Evolutionary conservation across 2,888 invertebrate genomes (phyloP), one percentile per base, ranked within the genome.

Genomic region (Synergus laeviventris): DNA sequence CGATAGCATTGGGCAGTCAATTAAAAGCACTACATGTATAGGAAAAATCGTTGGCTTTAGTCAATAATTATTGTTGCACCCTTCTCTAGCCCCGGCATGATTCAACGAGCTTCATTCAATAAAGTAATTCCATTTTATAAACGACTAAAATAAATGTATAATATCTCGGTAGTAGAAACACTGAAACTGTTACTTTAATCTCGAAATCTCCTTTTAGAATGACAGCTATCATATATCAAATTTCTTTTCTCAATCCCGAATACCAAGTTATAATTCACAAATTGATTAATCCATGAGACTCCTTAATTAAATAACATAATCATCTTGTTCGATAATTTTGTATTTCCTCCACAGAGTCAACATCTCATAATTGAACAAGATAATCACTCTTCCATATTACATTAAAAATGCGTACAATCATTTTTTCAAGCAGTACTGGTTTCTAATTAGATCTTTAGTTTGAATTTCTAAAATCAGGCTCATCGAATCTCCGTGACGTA

Each of bases 41-140:
- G 66, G n/a, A 16, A 66, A 70, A n/a, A 31, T 45, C 31, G 16
- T 31, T 11, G 24, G 31, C 49, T 16, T 31, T 24, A 42, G 21
- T 18, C 66, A 42, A 18, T 66, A 24, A 31, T 45, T 21, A 70
- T 31, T 70, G 64, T 70, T 70, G 24, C 70, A 70, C 49, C 70
- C 45, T 24, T 8, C 24, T 49, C 16, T 11, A 70, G 70, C 45
- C 70, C 70, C 70, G 70, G 70, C 45, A 45, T 70, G 2, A 70
- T 70, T 70, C 42, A 70, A 70, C 31, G 64, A 64, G 64, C 64
- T 21, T 62, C 62, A 62, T 62, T 62, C 12, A 61, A 61, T 38
- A 61, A 18, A 38, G 36, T 18, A 54, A 54, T 54, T 54, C 54
- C 21, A 59, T 42, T 64, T 64, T 21, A 14, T 42, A 42, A 42